A percentile compares a stretch with the other conserved stretches of the same genome.
Evolutionary conservation across 2,888 invertebrate species (phyloP).

Genomic region (Agrotis ipsilon): DNA sequence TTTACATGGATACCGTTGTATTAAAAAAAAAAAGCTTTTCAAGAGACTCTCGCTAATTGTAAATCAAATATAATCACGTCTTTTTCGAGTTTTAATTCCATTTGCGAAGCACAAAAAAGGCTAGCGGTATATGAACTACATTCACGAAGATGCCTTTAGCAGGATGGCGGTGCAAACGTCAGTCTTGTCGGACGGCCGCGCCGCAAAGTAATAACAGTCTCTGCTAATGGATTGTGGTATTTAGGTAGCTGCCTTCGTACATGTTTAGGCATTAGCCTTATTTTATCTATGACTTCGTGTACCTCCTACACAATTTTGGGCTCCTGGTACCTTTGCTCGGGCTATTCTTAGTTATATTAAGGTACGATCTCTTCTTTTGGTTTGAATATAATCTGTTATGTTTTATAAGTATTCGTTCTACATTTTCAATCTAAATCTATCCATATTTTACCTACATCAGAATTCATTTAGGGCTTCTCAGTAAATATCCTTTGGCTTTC

Average conservation of each 20-base stretch:
- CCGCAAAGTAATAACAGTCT: constrained; percentile 77
- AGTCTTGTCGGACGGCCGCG: constrained; percentile 69
- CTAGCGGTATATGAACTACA: constrained; percentile 53
- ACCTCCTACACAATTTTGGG: constrained; percentile 28
- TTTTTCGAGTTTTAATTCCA: constrained; percentile 54
- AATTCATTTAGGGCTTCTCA: neutral
- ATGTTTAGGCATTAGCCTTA: constrained; percentile 61
- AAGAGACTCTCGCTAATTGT: constrained; percentile 31
- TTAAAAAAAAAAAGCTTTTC: constrained; percentile 19
- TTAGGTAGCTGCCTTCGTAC: constrained; percentile 60
- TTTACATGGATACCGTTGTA: constrained; percentile 2
- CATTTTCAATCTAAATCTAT: neutral
- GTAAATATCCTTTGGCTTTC: constrained; percentile 4
- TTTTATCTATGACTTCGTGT: constrained; percentile 51
- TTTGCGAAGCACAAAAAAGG: constrained; percentile 56
- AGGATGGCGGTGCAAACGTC: constrained; percentile 76
- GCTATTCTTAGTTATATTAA: neutral
- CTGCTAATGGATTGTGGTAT: constrained; percentile 82
- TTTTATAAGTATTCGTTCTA: neutral
- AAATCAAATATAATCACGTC: constrained; percentile 46
- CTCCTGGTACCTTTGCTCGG: constrained; percentile 6
- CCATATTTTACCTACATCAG: neutral
- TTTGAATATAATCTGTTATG: neutral
- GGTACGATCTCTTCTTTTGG: neutral
- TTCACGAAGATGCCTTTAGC: constrained; percentile 67